Base-by-base conservation (phyloP, 1,140 invertebrate species). In the Aricia agestis region DNA sequence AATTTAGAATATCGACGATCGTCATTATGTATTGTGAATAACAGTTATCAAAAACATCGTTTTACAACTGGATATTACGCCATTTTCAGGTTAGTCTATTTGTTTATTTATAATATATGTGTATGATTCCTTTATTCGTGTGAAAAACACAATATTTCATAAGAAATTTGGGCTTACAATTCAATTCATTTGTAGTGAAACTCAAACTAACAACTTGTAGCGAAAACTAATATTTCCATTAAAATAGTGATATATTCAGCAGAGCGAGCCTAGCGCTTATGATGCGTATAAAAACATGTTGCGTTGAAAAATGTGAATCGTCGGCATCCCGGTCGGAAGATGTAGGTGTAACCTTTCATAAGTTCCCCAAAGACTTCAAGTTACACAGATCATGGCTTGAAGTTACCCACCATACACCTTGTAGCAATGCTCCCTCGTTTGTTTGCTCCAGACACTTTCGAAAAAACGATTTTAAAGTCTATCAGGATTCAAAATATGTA, bases 401-500 rank as follows among this genome's bases (percentile, higher is more conserved):
- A 31, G 77, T 81, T 45, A 86, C 86, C 61, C 74, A 72, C 67
- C 70, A 69, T 66, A 75, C 42, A 71, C 72, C 65, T 70, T 76
- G 78, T 58, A 75, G 75, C 57, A 76, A 80, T 41, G 69, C 65
- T 63, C 71, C 72, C 67, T 73, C 73, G 7, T 88, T 79, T 80
- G 86, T 90, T 58, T 88, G 87, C 74, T 90, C 87, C 61, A 79
- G 86, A 58, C 87, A 90, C 76, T 90, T 90, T 78, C 81, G 80
- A 79, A 88, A 86, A 85, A 84, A 68, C 70, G 87, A 90, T 81
- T 90, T 87, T 83, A 79, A 84, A 84, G 69, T 76, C 59, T 86
- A 84, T 72, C 81, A 88, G 76, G 83, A 86, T 69, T 84, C 82
- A 72, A 87, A 85, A 83, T 90, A 88, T 78, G 74, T 84, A 67